Evolutionary conservation across 2,797 vertebrate species (phyloP), one percentile per base, ranked within the genome.

Genomic region (Iguana delicatissima): DNA sequence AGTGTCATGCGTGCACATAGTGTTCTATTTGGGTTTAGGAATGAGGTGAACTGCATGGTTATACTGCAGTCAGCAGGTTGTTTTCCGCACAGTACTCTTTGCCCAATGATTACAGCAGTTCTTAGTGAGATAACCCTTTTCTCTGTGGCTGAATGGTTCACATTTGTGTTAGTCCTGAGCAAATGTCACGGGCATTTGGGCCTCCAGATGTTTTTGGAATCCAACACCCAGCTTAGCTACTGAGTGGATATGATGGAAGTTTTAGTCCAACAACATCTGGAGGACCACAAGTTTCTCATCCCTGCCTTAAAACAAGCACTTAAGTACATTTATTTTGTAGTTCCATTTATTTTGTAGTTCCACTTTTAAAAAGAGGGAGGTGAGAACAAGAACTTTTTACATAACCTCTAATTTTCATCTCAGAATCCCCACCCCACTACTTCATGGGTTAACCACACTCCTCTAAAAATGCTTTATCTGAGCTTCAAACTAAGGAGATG

Each of bases 401-500:
- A 38, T 2, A 89, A 24, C 32, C 32, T 50, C 29, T 26, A 1
- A 1, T 81, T 81, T 6, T 38, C 38, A 12, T 16, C 32, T 79
- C n/a, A 52, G 42, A 84, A 85, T 79, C 26, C 38, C 32, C 20
- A 22, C 14, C 22, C 14, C 52, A 12, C 22, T 1, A 2, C 5
- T 81, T 29, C 35, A 26, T 35, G 20, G 0, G 3, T 86, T 59
- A 50, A 52, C 18, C 29, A 35, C 5, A 35, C n/a, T 46, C 26
- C 55, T 62, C 55, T 67, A 62, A 84, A 24, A n/a, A 82, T 22
- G 26, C 10, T 87, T 76, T n/a, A 35, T 35, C 50, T 73, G 35
- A 81, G 38, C n/a, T 64, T 83, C 85, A 8, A 77, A 84, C 74
- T 57, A 73, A 89, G 10, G 46, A 67, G 35, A 86, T 77, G n/a